phyloP scores from a whole-genome alignment of 2,888 invertebrate species.

The Neria commutata region DNA sequence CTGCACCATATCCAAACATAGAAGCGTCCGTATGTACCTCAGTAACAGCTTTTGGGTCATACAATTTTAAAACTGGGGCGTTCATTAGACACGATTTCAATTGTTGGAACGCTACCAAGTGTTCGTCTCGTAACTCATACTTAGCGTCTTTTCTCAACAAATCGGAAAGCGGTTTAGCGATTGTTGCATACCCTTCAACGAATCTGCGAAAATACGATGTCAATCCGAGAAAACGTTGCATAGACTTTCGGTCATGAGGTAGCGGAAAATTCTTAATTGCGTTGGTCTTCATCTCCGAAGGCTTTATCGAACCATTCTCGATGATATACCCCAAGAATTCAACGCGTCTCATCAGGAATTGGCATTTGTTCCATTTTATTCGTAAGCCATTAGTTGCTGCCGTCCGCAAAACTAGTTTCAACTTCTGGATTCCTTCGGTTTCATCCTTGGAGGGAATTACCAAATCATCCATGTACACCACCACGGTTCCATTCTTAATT shows the following conservation, averaged over 20 bases:
- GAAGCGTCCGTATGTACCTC: constrained; percentile 35
- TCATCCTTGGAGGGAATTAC: constrained; percentile 6
- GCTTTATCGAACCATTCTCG: neutral
- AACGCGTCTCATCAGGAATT: constrained; percentile 4
- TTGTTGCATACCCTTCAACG: constrained; percentile 3
- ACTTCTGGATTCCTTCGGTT: neutral
- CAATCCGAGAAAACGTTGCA: constrained; percentile 29
- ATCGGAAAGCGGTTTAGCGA: constrained; percentile 22
- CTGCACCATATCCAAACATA: constrained; percentile 30
- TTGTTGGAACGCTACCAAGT: constrained; percentile 22
- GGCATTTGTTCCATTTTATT: constrained; percentile 21
- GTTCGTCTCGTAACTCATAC: constrained; percentile 24
- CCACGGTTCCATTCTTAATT: neutral
- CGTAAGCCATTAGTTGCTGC: constrained; percentile 9
- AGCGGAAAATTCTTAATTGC: neutral
- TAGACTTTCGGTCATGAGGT: neutral
- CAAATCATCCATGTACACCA: constrained; percentile 22
- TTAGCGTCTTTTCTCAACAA: constrained; percentile 15
- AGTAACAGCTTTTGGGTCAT: constrained; percentile 24
- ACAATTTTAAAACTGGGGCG: constrained; percentile 31
- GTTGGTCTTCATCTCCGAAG: neutral
- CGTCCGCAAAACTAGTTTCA: constrained; percentile 8
- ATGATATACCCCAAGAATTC: constrained; percentile 1
- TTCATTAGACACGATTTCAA: constrained; percentile 19
- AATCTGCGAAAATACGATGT: constrained; percentile 28